phyloP scores from a whole-genome alignment of 2,113 vertebrate genomes.

The Oreochromis aureus region DNA sequence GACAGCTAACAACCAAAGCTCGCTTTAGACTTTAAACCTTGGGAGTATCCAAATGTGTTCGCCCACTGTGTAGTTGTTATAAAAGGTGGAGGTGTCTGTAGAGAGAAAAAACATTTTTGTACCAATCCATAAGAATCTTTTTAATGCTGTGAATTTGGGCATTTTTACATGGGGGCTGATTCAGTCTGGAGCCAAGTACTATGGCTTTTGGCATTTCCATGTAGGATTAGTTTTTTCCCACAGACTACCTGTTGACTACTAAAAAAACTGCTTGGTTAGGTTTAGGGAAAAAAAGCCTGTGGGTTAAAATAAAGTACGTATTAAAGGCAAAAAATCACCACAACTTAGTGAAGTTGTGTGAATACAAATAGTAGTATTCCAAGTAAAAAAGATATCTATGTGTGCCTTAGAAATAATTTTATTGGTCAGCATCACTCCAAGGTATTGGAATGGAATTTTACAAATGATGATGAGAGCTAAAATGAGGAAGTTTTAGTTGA shows the following conservation, averaged over 20 bases:
- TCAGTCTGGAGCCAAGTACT: neutral
- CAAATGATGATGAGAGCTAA: neutral
- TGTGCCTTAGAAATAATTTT: fast-evolving
- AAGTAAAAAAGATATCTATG: neutral
- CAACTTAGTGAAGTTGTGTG: neutral
- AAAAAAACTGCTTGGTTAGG: neutral
- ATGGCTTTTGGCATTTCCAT: neutral
- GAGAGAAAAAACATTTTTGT: neutral
- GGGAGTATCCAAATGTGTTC: neutral
- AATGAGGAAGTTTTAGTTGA: neutral
- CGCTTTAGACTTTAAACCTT: neutral
- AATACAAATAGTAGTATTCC: neutral
- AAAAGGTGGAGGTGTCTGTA: neutral
- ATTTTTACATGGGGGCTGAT: neutral
- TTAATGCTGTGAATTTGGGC: neutral
- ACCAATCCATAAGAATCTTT: neutral
- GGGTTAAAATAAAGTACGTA: neutral
- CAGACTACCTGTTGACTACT: neutral
- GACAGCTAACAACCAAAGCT: neutral
- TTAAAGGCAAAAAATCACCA: neutral
- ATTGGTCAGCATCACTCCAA: neutral
- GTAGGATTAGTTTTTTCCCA: neutral
- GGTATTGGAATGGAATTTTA: neutral
- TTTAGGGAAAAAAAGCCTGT: neutral
- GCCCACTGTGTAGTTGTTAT: neutral